Base-by-base conservation (phyloP, 2,888 invertebrate species). In the Standfussiana lucernea region DNA sequence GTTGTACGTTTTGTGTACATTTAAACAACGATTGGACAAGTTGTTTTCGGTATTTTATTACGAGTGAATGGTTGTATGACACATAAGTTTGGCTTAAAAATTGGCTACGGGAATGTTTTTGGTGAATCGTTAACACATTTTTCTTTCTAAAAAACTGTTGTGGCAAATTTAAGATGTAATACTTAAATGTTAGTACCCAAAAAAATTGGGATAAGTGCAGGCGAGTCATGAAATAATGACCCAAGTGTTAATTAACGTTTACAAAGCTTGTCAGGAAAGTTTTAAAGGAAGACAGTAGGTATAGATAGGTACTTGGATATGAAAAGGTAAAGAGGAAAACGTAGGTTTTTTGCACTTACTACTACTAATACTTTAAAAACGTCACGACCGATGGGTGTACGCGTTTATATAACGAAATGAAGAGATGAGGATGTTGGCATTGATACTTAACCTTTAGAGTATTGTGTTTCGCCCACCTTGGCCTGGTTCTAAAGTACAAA, bases 1-100 rank as follows among this genome's bases (percentile, higher is more conserved):
- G 82, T 64, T 77, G 73, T 67, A 75, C 70, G 47, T 85, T 84
- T 71, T 85, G 56, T 73, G 62, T 62, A 45, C 65, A 37, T 47
- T 83, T 64, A 64, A 64, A 74, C 62, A 75, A 42, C 72, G 59
- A 75, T 86, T 72, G 64, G 73, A 50, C 69, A 50, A 73, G 37
- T 65, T 66, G 28, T 78, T 47, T 62, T 42, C 42, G 47, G 64
- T 74, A 28, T 62, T 73, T 74, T 72, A 73, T 59, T 62, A 56
- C 40, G 71, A 56, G 53, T 18, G 37, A 75, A 82, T 18, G 24
- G 40, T 56, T 75, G 45, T 67, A 45, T 28, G 35, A 15, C 2
- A 47, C 35, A 47, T 50, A 37, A 7, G 10, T 71, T 76, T 45
- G 8, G 45, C 56, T 59, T 28, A 64, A 64, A 62, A 67, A 59